A percentile compares a stretch with the other conserved stretches of the same genome.
phyloP scores from a whole-genome alignment of 2,113 vertebrate species.

The Passer montanus region DNA sequence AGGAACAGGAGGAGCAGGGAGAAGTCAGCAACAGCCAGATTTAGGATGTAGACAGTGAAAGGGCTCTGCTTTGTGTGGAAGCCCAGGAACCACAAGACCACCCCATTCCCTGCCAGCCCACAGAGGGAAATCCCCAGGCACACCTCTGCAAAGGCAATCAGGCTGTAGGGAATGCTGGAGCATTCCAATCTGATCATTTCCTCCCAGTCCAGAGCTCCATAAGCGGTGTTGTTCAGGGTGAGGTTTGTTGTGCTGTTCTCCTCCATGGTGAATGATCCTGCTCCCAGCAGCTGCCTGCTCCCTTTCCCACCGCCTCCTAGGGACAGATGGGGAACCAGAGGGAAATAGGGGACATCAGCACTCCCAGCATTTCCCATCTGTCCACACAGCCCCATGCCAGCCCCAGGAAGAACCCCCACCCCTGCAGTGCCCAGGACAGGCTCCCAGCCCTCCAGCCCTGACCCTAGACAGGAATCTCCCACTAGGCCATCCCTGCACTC shows the following conservation, averaged over 20 bases:
- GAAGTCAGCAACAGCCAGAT: conserved; percentile 63
- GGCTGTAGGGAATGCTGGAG: background rate
- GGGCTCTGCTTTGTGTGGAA: conserved; percentile 58
- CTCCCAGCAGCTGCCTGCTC: rapidly evolving
- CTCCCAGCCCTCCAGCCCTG: background rate
- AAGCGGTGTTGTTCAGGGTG: background rate
- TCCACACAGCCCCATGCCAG: rapidly evolving
- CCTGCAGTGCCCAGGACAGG: background rate
- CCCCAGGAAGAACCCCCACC: background rate
- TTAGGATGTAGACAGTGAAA: conserved; percentile 12
- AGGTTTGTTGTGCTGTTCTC: background rate
- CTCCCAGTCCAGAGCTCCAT: background rate
- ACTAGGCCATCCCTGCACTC: background rate
- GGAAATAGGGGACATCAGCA: rapidly evolving
- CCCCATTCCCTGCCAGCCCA: conserved; percentile 58
- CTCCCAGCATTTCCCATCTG: background rate
- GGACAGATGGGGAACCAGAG: background rate
- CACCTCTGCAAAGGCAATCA: background rate
- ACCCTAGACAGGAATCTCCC: background rate
- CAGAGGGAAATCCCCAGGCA: background rate
- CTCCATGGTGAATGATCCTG: background rate
- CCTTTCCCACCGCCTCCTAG: background rate
- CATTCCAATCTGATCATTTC: background rate
- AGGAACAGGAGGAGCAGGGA: background rate
- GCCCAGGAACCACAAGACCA: conserved; percentile 60